Base-by-base conservation (phyloP, 2,888 invertebrate species). In the Petrolisthes manimaculis region DNA sequence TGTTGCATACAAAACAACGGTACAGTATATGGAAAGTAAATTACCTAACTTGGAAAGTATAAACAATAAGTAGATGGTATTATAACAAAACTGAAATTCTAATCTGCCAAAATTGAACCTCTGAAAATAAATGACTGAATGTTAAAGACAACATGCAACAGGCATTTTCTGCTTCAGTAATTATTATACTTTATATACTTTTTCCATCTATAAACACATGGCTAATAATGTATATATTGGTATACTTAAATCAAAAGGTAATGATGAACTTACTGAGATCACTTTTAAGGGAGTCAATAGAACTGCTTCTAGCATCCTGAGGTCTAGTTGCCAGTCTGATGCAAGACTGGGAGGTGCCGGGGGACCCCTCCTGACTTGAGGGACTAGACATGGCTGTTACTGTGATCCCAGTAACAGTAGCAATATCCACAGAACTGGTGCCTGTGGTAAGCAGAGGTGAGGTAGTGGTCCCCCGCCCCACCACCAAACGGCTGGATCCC, bases 201-300 rank as follows among this genome's bases (percentile, higher is more conserved):
- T 2, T 37, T 37, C 37, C 37, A 37, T 37, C 37, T 37, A 37
- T 37, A 37, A 37, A 37, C 2, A 37, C 37, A 37, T 37, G 37
- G 37, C 37, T 2, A 37, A 37, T 37, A 37, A 37, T 37, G 37
- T 37, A 37, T 37, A 78, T 9, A 53, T 14, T 12, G 18, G 14
- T 18, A 37, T 37, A 37, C 37, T 37, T 37, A 37, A 37, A 37
- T 37, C 37, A 37, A 37, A 37, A 71, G 69, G 21, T 53, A 82
- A 75, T 54, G 14, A 87, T 24, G 53, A 82, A 89, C 91, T 91
- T 84, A 91, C 91, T 91, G 14, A 89, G 80, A 89, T 91, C 91
- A 89, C 91, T 91, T 83, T 89, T 91, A 24, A 89, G 79, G 69
- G 89, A 89, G 80, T 91, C 91, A 53, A 91, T 84, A 4, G 91